Evolutionary conservation across 2,797 vertebrate species (phyloP).

Genomic region (Anniella stebbinsi): DNA sequence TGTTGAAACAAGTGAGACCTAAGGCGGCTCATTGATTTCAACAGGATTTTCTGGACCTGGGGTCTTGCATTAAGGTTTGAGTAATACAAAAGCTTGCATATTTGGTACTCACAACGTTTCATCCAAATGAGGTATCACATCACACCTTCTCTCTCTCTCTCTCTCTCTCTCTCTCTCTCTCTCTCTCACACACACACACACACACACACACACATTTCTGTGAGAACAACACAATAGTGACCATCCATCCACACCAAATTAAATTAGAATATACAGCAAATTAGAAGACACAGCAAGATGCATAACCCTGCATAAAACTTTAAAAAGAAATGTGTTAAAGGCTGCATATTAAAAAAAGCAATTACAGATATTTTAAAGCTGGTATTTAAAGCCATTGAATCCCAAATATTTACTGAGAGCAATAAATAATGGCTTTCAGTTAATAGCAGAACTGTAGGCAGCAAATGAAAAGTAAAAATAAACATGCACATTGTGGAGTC

Average conservation of each 20-base stretch:
- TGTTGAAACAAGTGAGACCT: not conserved
- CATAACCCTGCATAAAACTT: not conserved
- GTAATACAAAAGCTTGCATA: not conserved
- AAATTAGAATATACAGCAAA: not conserved
- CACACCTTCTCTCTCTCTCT: not conserved
- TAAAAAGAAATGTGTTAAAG: not conserved
- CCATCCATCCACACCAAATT: not conserved
- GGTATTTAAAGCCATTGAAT: conserved; percentile 61
- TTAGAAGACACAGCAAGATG: not conserved
- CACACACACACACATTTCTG: not conserved
- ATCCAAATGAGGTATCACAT: not conserved
- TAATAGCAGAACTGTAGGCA: conserved; percentile 34
- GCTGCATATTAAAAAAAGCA: conserved; percentile 11
- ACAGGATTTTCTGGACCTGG: not conserved
- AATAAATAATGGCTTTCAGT: conserved; percentile 51
- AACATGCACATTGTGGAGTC: conserved; percentile 54
- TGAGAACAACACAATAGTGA: not conserved
- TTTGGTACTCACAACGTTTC: not conserved
- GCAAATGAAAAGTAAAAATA: conserved; percentile 57
- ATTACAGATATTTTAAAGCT: conserved; percentile 66
- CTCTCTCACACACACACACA: too few relatives aligned
- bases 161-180: not conserved
- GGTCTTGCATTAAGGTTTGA: not conserved
- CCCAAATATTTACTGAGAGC: conserved; percentile 68
- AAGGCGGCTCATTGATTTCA: not conserved